Evolutionary conservation across 2,113 vertebrate genomes (phyloP).

Genomic region (Lathamus discolor): DNA sequence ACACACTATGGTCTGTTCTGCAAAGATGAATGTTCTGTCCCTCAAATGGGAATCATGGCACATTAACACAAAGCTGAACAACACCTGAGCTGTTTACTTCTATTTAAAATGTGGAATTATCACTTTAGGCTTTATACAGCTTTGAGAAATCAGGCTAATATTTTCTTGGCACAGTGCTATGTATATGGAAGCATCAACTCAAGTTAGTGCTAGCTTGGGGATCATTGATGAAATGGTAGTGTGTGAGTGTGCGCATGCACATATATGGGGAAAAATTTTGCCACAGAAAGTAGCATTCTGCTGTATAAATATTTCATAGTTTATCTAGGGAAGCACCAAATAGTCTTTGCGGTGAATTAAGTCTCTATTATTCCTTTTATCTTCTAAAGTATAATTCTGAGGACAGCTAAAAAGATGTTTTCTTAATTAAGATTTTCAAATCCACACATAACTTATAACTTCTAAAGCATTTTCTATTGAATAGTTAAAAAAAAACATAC

Average conservation of each 20-base stretch:
- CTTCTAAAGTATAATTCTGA: background rate
- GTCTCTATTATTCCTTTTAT: background rate
- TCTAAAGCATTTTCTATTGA: background rate
- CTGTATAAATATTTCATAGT: background rate
- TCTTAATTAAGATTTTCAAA: background rate
- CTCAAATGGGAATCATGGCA: background rate
- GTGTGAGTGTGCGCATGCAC: no score
- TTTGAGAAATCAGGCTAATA: background rate
- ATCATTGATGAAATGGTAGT: background rate
- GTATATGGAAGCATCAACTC: background rate
- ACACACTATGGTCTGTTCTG: accelerated
- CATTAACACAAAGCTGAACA: background rate
- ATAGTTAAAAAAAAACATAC: background rate
- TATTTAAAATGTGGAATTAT: background rate
- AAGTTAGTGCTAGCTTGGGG: background rate
- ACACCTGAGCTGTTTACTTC: background rate
- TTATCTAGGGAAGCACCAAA: background rate
- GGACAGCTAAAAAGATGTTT: background rate
- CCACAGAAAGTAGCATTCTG: background rate
- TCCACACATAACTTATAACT: background rate
- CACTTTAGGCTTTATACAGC: background rate
- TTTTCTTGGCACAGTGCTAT: background rate
- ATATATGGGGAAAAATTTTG: background rate
- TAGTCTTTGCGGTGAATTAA: background rate
- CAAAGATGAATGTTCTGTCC: background rate